These are phyloP conservation scores for Montipora cactus DNA, from an alignment of 64 coral and sea anemone genomes.

Conservation along the genomic window DNA sequence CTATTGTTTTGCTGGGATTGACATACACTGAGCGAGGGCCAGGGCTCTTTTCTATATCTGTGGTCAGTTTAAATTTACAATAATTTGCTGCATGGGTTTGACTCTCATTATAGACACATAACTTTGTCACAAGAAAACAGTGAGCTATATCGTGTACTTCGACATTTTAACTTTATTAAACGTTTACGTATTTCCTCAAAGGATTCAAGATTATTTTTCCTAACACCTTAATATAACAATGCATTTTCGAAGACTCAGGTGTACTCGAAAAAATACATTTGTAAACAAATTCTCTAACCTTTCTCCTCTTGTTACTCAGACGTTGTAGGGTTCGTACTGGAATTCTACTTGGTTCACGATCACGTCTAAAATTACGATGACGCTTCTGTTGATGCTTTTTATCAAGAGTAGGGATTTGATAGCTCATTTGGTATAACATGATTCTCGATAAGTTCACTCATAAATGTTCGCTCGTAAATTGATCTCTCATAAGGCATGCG, in stretches of 20 bases:
- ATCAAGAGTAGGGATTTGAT: neutral
- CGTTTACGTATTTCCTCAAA: no score
- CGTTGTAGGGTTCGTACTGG: slow-evolving; percentile 12
- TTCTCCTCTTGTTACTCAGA: neutral
- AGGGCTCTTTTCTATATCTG: no score
- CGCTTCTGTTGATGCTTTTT: neutral
- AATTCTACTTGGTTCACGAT: slow-evolving; percentile 15
- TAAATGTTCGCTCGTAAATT: slow-evolving; percentile 43
- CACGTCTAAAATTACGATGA: slow-evolving; percentile 12
- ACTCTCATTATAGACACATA: no score
- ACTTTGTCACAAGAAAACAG: no score
- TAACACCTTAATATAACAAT: no score
- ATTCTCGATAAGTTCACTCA: slow-evolving; percentile 39
- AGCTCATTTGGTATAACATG: slow-evolving; percentile 17
- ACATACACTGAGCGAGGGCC: no score
- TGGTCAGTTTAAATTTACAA: no score
- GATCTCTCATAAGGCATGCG: neutral
- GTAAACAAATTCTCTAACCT: slow-evolving; percentile 43
- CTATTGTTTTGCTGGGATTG: no score
- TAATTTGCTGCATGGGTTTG: no score
- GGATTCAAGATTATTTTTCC: no score
- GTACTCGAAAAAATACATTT: slow-evolving; percentile 20
- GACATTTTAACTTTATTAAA: no score
- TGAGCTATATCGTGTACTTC: no score
- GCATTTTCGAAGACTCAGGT: slow-evolving; percentile 56